These are phyloP conservation scores for Drosophila niveifrons DNA, from an alignment of 2,888 invertebrate species.

Conservation along the genomic window DNA sequence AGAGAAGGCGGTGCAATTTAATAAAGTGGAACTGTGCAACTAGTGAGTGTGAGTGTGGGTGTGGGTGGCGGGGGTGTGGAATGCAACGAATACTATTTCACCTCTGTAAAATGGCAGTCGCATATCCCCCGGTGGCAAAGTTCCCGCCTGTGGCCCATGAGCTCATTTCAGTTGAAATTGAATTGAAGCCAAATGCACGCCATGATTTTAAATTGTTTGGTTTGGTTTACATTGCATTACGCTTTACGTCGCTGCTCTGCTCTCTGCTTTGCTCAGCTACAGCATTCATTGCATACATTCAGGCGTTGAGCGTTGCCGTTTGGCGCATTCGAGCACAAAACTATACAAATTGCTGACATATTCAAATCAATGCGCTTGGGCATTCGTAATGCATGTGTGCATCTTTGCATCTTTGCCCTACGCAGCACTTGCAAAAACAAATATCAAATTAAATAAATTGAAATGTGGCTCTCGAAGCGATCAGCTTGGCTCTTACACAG, in stretches of 20 bases:
- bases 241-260: conserved; percentile 41
- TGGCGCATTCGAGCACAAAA: conserved; percentile 72
- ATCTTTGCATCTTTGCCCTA: conserved; percentile 45
- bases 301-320: conserved; percentile 29
- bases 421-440: conserved; percentile 68
- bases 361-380: conserved; percentile 78
- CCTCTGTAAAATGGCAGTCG: conserved; percentile 25
- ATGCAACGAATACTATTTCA: conserved; percentile 16
- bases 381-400: conserved; percentile 47
- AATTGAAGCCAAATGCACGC: conserved; percentile 80
- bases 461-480: conserved; percentile 38
- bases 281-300: conserved; percentile 43
- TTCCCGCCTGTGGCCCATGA: conserved; percentile 31
- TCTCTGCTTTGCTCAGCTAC: conserved; percentile 2
- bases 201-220: conserved; percentile 81
- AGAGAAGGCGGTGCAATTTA: conserved; percentile 42
- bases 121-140: neutral
- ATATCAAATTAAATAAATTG: conserved; percentile 75
- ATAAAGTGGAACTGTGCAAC: conserved; percentile 43
- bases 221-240: conserved; percentile 82
- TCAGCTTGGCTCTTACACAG: neutral
- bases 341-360: conserved; percentile 82
- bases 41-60: neutral
- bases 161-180: conserved; percentile 78
- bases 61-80: neutral